Evolutionary conservation across 2,797 vertebrate genomes (phyloP), one percentile per base, ranked within the genome.

Genomic region (Gouania willdenowi): DNA sequence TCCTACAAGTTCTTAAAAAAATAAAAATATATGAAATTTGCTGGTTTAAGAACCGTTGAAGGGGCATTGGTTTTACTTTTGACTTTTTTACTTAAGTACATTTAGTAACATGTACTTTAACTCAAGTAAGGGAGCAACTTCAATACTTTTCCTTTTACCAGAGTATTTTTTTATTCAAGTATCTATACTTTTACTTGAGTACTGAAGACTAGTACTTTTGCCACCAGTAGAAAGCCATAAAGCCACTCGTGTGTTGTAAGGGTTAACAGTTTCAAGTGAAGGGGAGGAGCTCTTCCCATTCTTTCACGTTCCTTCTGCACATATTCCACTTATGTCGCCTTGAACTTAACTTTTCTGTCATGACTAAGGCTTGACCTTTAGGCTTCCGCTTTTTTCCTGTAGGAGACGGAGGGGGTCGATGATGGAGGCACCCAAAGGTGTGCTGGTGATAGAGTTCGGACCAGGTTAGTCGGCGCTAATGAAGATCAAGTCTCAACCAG

Each of bases 351-450:
- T 36, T 36, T 35, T 25, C 17, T 47, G 10, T 6, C n/a, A 20
- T n/a, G 36, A 20, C 8, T 10, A 6, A 12, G 22, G 14, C n/a
- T 3, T 39, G 24, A 53, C 16, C 4, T 33, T 26, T 12, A 30
- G 10, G 7, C 23, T 37, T 9, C 6, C 25, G 44, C n/a, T 47
- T 11, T 76, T 9, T 6, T 3, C 44, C 22, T 37, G 11, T 54
- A 90, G 89, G 83, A 81, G n/a, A 34, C 2, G 10, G 70, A 86
- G 41, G 66, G 26, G 12, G 26, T 35, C 0, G 60, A 68, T 15
- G 61, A 62, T 59, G 53, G 44, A 54, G 49, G 72, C 36, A 30
- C 51, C 2, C 0, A 40, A 14, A 36, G 7, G 5, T 35, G 1
- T 7, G 27, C 46, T 12, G 45, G 49, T 3, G 30, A 60, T 11